phyloP scores from a whole-genome alignment of 2,888 invertebrate genomes.

The Clunio marinus region DNA sequence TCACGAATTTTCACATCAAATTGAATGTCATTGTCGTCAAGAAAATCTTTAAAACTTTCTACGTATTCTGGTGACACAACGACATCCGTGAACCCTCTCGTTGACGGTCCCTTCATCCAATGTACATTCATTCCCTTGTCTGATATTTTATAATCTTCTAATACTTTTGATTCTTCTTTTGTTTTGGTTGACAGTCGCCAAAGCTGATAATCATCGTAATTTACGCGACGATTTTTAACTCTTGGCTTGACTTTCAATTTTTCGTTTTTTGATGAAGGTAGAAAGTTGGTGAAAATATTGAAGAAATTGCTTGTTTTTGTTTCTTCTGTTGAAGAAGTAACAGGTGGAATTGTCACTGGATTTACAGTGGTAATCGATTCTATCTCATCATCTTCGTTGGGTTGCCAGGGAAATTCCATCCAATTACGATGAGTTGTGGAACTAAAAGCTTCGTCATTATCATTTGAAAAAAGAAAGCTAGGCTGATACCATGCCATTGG shows the following conservation, averaged over 20 bases:
- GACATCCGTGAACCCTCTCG: constrained; percentile 62
- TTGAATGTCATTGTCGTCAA: constrained; percentile 60
- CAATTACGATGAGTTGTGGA: not conserved
- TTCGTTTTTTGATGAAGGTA: not conserved
- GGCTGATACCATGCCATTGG: constrained; percentile 5
- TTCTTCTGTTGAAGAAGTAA: not conserved
- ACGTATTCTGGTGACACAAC: constrained; percentile 67
- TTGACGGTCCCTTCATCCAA: constrained; percentile 58
- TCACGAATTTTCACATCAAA: constrained; percentile 67
- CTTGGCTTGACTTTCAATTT: not conserved
- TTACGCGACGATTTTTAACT: constrained; percentile 39
- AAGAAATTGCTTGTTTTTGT: not conserved
- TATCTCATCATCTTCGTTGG: not conserved
- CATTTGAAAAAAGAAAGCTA: not conserved
- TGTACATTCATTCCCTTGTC: constrained; percentile 55
- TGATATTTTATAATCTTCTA: constrained; percentile 51
- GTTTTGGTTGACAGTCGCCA: constrained; percentile 52
- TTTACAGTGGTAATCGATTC: not conserved
- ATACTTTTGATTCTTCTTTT: constrained; percentile 50
- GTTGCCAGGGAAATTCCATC: not conserved
- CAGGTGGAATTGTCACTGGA: not conserved
- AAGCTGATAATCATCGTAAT: constrained; percentile 54
- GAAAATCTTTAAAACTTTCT: constrained; percentile 56
- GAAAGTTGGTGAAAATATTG: not conserved
- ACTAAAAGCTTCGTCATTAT: not conserved